phyloP scores from a whole-genome alignment of 2,113 vertebrate species.

The Acrocephalus kingi region DNA sequence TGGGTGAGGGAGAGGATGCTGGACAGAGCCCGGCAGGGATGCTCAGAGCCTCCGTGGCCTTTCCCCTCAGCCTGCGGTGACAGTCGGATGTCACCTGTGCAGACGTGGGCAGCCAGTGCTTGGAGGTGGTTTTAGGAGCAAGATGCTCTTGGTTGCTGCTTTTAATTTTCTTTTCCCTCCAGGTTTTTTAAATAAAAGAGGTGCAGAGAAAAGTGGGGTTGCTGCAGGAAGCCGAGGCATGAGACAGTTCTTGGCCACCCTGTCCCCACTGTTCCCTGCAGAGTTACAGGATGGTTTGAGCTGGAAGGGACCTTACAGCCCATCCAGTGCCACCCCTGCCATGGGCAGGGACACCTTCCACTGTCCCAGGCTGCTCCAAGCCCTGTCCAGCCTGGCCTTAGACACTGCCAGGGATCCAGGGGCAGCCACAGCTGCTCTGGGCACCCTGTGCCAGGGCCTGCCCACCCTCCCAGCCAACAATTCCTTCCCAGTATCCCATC shows the following conservation, averaged over 20 bases:
- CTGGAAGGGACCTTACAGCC: accelerated
- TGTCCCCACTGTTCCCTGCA: neutral
- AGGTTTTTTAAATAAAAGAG: neutral
- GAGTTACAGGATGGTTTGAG: neutral
- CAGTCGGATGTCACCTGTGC: neutral
- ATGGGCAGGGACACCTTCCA: neutral
- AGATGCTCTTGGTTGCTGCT: neutral
- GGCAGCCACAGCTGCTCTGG: neutral
- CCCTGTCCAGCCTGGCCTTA: neutral
- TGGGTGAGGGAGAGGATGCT: neutral
- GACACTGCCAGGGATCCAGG: neutral
- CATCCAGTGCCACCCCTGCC: neutral
- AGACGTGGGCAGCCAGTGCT: accelerated
- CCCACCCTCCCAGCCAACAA: neutral
- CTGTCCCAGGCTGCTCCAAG: neutral
- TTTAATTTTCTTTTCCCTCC: no score
- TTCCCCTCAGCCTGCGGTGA: accelerated
- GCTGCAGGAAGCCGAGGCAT: neutral
- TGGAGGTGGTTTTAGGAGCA: neutral
- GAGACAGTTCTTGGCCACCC: neutral
- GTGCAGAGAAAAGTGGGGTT: accelerated
- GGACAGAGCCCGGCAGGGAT: neutral
- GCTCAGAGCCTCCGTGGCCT: neutral
- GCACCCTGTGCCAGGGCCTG: neutral
- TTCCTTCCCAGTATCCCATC: neutral